phyloP scores from a whole-genome alignment of 2,797 vertebrate species.

The Halcyon leucocephala region DNA sequence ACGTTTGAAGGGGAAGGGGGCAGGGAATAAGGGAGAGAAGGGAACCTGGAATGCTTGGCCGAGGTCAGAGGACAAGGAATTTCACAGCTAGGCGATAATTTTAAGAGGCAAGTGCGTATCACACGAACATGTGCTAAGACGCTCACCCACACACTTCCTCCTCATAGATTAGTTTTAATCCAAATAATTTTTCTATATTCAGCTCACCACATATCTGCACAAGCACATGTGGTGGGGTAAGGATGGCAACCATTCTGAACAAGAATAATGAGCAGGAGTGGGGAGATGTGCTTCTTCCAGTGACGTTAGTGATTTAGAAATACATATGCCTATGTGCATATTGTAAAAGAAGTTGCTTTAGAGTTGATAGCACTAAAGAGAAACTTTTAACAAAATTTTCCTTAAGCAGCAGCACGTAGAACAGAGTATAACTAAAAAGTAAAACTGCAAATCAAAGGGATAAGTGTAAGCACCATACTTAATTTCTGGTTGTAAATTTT shows the following conservation, averaged over 20 bases:
- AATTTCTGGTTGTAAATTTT: not conserved
- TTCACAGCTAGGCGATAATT: not conserved
- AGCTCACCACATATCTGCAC: not conserved
- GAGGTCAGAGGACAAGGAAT: not conserved
- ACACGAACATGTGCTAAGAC: accelerated
- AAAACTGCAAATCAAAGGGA: not conserved
- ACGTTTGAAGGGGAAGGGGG: not conserved
- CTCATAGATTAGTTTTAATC: not conserved
- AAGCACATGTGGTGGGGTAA: not conserved
- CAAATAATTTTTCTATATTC: not conserved
- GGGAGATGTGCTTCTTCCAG: not conserved
- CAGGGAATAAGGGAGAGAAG: not conserved
- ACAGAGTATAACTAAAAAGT: not conserved
- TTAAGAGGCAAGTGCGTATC: not conserved
- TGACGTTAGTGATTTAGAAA: not conserved
- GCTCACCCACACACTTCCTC: not conserved
- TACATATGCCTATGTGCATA: not conserved
- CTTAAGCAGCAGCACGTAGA: not conserved
- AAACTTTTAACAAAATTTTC: not conserved
- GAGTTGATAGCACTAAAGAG: not conserved
- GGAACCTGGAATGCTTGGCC: not conserved
- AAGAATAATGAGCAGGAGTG: not conserved
- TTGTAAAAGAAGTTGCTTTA: not conserved
- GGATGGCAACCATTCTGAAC: not conserved
- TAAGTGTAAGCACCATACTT: not conserved